phyloP scores from a whole-genome alignment of 2,113 vertebrate genomes.

The Protobothrops flavoviridis region DNA sequence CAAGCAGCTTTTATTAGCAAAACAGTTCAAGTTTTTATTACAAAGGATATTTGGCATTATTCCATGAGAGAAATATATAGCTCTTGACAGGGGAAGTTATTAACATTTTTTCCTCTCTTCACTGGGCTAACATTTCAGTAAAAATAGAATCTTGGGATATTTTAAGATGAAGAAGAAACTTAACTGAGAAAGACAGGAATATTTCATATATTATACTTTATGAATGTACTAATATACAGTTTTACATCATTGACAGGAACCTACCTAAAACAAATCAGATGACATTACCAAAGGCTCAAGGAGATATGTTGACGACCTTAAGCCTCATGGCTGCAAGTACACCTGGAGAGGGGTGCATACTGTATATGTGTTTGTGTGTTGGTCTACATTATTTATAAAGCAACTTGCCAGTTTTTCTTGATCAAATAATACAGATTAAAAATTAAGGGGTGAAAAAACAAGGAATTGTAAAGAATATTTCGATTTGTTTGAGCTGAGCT shows the following conservation, averaged over 20 bases:
- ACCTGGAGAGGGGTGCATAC: neutral
- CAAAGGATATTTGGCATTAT: constrained; percentile 63
- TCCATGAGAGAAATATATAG: constrained; percentile 52
- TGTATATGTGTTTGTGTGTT: neutral
- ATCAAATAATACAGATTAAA: constrained; percentile 22
- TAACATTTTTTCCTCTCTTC: constrained; percentile 57
- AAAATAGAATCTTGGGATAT: constrained; percentile 57
- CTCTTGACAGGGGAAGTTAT: constrained; percentile 66
- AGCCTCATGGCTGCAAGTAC: constrained; percentile 20
- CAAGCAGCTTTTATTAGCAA: constrained; percentile 68
- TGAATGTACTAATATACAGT: constrained; percentile 27
- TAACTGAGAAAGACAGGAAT: constrained; percentile 53
- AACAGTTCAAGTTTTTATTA: constrained; percentile 69
- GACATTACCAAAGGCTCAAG: constrained; percentile 53
- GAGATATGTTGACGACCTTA: constrained; percentile 48
- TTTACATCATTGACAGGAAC: constrained; percentile 40
- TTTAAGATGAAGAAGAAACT: constrained; percentile 53
- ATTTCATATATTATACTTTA: constrained; percentile 43
- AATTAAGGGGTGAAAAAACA: neutral
- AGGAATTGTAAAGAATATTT: neutral
- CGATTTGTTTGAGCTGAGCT: neutral
- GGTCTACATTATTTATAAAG: constrained; percentile 7
- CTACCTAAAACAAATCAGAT: constrained; percentile 42
- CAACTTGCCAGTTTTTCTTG: neutral
- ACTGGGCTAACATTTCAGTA: constrained; percentile 61